phyloP scores from a whole-genome alignment of 2,113 vertebrate genomes.

The Delphinus delphis region DNA sequence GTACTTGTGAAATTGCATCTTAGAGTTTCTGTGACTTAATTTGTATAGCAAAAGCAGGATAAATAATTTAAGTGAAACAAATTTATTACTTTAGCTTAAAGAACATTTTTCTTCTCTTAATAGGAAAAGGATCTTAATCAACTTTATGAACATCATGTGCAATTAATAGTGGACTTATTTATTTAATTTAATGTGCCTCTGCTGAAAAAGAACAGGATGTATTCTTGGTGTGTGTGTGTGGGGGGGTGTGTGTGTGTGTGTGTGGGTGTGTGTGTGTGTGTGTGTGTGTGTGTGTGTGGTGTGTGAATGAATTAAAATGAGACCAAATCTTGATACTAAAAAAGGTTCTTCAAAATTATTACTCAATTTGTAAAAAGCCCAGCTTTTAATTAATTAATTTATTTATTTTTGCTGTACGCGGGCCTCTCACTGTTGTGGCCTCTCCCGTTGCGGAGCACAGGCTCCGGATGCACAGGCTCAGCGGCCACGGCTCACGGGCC shows the following conservation, averaged over 20 bases:
- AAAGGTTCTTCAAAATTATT: neutral
- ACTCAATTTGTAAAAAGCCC: neutral
- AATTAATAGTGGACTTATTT: neutral
- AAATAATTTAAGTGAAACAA: constrained; percentile 8
- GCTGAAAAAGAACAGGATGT: neutral
- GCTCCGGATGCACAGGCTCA: too few relatives aligned
- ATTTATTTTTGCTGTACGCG: too few relatives aligned
- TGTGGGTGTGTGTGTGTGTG: too few relatives aligned
- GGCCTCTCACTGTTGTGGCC: too few relatives aligned
- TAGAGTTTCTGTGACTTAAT: neutral
- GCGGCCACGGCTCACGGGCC: too few relatives aligned
- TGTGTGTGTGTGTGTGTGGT: too few relatives aligned
- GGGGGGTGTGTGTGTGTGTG: too few relatives aligned
- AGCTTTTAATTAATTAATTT: neutral
- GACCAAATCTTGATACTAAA: neutral
- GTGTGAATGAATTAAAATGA: constrained; percentile 6
- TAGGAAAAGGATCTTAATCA: neutral
- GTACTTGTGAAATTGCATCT: neutral
- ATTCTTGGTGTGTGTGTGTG: neutral
- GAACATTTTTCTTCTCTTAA: neutral
- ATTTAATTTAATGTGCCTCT: neutral
- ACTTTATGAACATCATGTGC: neutral
- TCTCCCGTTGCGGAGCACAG: too few relatives aligned
- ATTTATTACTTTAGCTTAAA: constrained; percentile 1
- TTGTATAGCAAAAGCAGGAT: neutral